Evolutionary conservation across 2,888 invertebrate genomes (phyloP).

Genomic region (Mythimna ferrago): DNA sequence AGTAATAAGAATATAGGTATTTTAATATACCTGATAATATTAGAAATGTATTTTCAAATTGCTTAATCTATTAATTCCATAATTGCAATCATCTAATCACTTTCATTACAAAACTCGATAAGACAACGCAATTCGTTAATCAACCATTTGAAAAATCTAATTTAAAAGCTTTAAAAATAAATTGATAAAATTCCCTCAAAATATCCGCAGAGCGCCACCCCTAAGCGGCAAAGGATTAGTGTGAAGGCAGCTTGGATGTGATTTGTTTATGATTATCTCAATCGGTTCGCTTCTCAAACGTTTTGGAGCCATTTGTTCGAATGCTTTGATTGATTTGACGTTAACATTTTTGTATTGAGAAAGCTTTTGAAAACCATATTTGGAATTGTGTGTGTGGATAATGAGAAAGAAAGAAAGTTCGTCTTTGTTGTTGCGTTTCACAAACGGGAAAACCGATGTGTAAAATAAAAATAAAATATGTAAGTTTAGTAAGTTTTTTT

Average conservation of each 20-base stretch:
- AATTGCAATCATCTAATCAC: too few species aligned
- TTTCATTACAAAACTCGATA: too few species aligned
- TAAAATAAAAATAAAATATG: too few species aligned
- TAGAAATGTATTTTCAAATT: too few species aligned
- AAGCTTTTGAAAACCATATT: conserved; percentile 8
- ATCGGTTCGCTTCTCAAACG: conserved; percentile 44
- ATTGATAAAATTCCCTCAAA: background rate
- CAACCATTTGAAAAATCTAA: too few species aligned
- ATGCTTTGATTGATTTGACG: conserved; percentile 59
- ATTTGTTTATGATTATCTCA: conserved; percentile 67
- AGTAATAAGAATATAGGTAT: too few species aligned
- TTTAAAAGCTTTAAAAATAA: too few species aligned
- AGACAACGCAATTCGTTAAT: too few species aligned
- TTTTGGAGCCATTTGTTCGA: conserved; percentile 54
- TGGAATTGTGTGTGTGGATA: background rate
- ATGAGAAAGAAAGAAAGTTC: background rate
- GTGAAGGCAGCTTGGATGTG: conserved; percentile 51
- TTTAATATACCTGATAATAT: too few species aligned
- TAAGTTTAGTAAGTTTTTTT: too few species aligned
- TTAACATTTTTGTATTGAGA: conserved; percentile 31
- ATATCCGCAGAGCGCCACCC: conserved; percentile 42
- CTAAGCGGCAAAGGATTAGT: conserved; percentile 55
- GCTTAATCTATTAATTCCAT: too few species aligned
- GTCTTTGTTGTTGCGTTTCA: background rate
- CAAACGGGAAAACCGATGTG: too few species aligned